These are phyloP conservation scores for Pseudorectes ferrugineus DNA, from an alignment of 2,113 vertebrate species.

Conservation along the genomic window DNA sequence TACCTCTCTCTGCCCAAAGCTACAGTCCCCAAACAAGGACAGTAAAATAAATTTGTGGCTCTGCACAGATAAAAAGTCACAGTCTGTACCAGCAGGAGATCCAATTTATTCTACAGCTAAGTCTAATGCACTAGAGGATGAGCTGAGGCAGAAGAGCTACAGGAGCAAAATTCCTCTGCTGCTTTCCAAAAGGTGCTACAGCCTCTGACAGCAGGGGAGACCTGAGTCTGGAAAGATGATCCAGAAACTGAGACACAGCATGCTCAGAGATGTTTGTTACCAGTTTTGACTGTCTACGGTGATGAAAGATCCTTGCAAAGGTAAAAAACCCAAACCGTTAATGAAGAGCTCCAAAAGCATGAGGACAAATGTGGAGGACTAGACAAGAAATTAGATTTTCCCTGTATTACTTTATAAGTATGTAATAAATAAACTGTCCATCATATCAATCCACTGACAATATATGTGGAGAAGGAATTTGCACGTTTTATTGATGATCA, in stretches of 20 bases:
- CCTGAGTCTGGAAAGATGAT: not conserved
- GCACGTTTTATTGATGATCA: rapidly evolving
- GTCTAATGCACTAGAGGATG: not conserved
- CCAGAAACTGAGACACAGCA: not conserved
- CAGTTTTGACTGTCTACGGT: not conserved
- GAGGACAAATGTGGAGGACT: not conserved
- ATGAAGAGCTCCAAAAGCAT: not conserved
- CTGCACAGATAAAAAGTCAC: not conserved
- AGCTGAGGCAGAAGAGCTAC: not conserved
- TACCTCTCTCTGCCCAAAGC: not conserved
- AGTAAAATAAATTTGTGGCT: not conserved
- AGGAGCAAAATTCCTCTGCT: not conserved
- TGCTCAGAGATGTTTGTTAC: not conserved
- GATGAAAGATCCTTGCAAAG: not conserved
- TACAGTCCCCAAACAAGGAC: not conserved
- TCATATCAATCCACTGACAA: not conserved
- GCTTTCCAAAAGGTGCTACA: not conserved
- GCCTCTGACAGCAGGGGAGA: not conserved
- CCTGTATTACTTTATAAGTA: not conserved
- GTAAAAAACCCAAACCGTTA: not conserved
- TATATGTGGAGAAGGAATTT: not conserved
- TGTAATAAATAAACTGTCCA: not conserved
- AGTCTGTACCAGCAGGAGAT: not conserved
- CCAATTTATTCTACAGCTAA: not conserved
- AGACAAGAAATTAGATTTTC: not conserved